Evolutionary conservation across 2,113 vertebrate species (phyloP).

Genomic region (Cyprinus carpio): DNA sequence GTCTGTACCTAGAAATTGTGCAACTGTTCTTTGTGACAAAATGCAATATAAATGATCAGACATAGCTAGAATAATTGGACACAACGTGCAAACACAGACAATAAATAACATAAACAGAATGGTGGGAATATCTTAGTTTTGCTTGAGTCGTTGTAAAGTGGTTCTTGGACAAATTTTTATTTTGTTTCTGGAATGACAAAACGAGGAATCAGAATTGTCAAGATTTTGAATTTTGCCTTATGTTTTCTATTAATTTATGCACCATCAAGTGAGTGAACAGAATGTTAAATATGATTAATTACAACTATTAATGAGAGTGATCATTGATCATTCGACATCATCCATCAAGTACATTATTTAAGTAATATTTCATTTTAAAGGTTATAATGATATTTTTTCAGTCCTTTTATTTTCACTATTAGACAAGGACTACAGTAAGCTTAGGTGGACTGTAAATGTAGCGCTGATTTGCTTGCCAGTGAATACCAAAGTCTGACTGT

Average conservation of each 20-base stretch:
- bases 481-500: slow-evolving; percentile 51
- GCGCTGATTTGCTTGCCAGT: slow-evolving; percentile 30
- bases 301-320: slow-evolving; percentile 48
- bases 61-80: neutral
- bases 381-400: neutral
- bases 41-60: slow-evolving; percentile 24
- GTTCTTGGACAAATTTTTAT: slow-evolving; percentile 9
- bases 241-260: slow-evolving; percentile 66
- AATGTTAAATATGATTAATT: slow-evolving; percentile 71
- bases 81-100: neutral
- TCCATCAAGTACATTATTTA: slow-evolving; percentile 7
- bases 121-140: neutral
- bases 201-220: slow-evolving; percentile 52
- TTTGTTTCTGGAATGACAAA: slow-evolving; percentile 14
- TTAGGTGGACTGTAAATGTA: slow-evolving; percentile 30
- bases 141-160: slow-evolving; percentile 29
- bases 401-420: slow-evolving; percentile 28
- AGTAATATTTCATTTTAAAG: slow-evolving; percentile 15
- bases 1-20: slow-evolving; percentile 4
- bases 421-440: slow-evolving; percentile 4
- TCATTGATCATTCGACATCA: neutral
- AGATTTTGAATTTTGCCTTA: slow-evolving; percentile 76
- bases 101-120: neutral
- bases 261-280: slow-evolving; percentile 76
- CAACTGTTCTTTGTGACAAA: slow-evolving; percentile 7